Evolutionary conservation across 2,888 invertebrate species (phyloP), one percentile per base, ranked within the genome.

Genomic region (Muscina levida): DNA sequence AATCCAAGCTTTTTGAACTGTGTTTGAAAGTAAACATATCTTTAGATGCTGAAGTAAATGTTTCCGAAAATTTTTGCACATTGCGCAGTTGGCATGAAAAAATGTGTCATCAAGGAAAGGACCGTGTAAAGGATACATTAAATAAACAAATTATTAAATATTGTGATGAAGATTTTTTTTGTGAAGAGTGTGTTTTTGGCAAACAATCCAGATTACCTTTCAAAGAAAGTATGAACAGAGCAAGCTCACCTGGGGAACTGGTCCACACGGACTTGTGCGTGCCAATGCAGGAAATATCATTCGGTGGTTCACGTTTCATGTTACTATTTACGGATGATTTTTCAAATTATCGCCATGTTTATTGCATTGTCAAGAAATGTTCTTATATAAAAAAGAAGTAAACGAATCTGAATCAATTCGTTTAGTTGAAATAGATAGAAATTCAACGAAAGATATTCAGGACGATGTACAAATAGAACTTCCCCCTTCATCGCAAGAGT

Each of bases 251-350:
- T n/a, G n/a, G n/a, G n/a, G n/a, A n/a, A n/a, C n/a, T n/a, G n/a
- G n/a, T n/a, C n/a, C n/a, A n/a, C n/a, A n/a, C n/a, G n/a, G n/a
- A 86, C 72, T 6, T 85, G 22, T 83, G 83, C 51, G 84, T 83
- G 2, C 79, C 83, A 11, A 4, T 46, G 46, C 1, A 72, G 3
- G 22, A 0, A 8, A 19, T 15, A 44, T 26, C 0, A 19, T 24
- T 17, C 19, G 26, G 26, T 0, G 11, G 1, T 19, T n/a, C 42
- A 17, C 57, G 6, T 59, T 42, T 17, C 15, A 56, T 57, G 6
- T 2, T 44, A 46, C 26, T 57, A 46, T 39, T 57, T 44, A 62
- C 2, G 37, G 77, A 66, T 26, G 72, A 46, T 8, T 59, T 53
- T 10, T 13, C 24, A 13, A 53, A 8, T 44, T 72, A 68, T 53